Conservation (phyloP, 2,113 vertebrate genomes). For the Ceyx melanurus region DNA sequence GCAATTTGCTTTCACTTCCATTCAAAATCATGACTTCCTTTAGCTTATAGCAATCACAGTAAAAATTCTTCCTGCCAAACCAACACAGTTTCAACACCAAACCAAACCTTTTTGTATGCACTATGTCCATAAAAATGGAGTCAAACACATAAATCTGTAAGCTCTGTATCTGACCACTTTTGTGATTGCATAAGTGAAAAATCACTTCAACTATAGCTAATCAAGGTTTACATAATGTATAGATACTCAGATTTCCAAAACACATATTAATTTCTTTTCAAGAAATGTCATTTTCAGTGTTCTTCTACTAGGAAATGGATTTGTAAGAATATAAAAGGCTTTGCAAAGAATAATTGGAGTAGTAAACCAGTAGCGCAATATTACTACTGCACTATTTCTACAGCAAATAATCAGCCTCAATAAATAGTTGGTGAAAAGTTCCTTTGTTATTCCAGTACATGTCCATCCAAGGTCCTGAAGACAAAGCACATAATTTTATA, state of each 20-base stretch:
- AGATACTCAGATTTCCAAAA: not conserved
- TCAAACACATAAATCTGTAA: not conserved
- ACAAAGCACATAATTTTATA: not conserved
- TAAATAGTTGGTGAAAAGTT: not conserved
- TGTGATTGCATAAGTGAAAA: not conserved
- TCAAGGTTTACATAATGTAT: not conserved
- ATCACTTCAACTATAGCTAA: not conserved
- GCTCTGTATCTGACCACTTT: not conserved
- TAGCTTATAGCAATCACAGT: not conserved
- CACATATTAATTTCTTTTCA: not conserved
- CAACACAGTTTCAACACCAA: not conserved
- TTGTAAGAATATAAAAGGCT: not conserved
- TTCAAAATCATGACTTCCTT: not conserved
- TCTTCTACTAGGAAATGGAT: not conserved
- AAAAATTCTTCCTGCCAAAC: conserved; percentile 13
- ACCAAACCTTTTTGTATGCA: not conserved
- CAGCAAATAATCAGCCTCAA: not conserved
- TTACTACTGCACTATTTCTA: not conserved
- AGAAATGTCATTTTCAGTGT: not conserved
- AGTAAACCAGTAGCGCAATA: not conserved
- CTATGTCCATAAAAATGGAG: not conserved
- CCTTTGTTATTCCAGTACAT: not conserved
- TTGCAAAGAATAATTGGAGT: not conserved
- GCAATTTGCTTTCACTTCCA: not conserved
- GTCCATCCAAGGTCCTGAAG: not conserved